Percentiles rank a stretch among this genome's conserved stretches.
phyloP scores from a whole-genome alignment of 2,113 vertebrate species.

The Rhinoptilus africanus region DNA sequence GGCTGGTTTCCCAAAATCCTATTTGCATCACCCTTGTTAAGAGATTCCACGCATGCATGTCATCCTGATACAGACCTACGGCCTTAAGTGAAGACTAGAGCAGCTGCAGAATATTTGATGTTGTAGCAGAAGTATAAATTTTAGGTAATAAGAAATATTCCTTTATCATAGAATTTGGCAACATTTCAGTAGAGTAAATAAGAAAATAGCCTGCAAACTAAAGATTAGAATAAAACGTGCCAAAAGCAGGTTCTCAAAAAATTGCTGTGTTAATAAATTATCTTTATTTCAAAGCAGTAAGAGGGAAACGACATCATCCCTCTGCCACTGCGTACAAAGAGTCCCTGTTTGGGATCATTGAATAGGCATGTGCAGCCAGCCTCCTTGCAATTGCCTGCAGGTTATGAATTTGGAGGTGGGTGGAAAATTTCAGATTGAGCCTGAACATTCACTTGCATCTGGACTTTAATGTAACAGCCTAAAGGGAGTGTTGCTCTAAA shows the following conservation, averaged over 20 bases:
- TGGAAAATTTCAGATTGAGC: constrained; percentile 47
- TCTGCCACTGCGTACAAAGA: neutral
- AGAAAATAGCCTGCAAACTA: neutral
- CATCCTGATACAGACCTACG: neutral
- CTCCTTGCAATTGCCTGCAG: constrained; percentile 68
- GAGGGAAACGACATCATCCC: neutral
- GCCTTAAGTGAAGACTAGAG: neutral
- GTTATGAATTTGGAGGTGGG: constrained; percentile 31
- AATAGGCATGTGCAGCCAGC: constrained; percentile 53
- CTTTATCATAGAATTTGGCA: neutral
- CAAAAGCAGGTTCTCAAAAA: neutral
- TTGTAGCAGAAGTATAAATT: neutral
- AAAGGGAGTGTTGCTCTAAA: constrained; percentile 63
- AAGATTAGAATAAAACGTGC: neutral
- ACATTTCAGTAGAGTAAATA: neutral
- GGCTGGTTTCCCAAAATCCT: neutral
- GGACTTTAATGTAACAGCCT: constrained; percentile 63
- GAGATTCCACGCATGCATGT: neutral
- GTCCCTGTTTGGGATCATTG: neutral
- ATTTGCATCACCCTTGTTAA: neutral
- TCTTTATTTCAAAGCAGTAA: neutral
- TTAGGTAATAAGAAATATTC: neutral
- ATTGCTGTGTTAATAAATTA: neutral
- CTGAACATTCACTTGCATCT: constrained; percentile 37
- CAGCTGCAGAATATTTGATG: neutral